Evolutionary conservation across 2,797 vertebrate species (phyloP).

Genomic region (Acropternis orthonyx): DNA sequence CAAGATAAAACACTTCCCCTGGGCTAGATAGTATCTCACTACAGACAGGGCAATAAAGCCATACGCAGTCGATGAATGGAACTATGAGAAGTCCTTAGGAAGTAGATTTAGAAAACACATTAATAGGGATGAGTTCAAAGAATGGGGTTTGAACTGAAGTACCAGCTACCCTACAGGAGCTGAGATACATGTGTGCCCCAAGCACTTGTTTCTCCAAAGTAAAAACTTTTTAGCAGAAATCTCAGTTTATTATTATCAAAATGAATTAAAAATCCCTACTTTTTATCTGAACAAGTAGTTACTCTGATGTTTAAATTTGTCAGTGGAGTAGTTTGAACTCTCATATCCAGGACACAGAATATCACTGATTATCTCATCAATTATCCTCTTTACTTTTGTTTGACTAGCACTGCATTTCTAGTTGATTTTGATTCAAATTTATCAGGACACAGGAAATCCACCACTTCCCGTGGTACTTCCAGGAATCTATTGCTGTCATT

Average conservation of each 20-base stretch:
- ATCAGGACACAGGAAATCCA: background rate
- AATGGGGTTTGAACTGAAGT: background rate
- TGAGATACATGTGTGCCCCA: background rate
- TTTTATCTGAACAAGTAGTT: background rate
- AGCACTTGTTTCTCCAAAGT: background rate
- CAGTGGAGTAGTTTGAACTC: background rate
- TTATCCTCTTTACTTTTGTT: background rate
- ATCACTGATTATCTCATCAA: background rate
- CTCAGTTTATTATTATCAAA: background rate
- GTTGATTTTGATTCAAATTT: background rate
- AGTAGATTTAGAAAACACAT: background rate
- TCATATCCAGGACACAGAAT: background rate
- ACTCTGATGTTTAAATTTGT: background rate
- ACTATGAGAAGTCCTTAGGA: background rate
- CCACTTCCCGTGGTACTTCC: background rate
- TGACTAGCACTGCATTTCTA: background rate
- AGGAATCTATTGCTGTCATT: background rate
- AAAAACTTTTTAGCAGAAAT: background rate
- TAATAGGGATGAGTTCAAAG: background rate
- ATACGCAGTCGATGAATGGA: rapidly evolving
- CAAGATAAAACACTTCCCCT: background rate
- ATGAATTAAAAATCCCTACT: background rate
- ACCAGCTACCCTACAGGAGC: background rate
- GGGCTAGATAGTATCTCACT: background rate
- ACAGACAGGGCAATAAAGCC: background rate